Conservation (phyloP, 2,113 vertebrate genomes). For the Brachyhypopomus occidentalis region DNA sequence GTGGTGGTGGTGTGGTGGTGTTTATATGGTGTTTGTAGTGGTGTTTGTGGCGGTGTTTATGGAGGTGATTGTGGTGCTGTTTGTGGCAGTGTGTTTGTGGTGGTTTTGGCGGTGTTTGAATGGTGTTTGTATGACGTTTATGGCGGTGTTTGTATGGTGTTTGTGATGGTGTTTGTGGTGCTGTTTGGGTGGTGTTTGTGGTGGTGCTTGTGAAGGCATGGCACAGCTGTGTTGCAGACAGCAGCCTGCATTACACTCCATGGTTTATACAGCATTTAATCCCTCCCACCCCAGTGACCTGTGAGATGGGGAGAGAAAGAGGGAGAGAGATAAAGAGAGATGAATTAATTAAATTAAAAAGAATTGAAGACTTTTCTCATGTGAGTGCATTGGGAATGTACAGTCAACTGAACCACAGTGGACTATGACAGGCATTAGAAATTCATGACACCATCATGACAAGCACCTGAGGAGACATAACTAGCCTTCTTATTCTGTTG, state of each 20-base stretch:
- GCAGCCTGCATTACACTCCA: background rate
- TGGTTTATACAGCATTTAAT: background rate
- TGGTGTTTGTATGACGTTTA: too few species aligned
- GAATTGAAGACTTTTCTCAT: background rate
- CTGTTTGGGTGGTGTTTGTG: background rate
- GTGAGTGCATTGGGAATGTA: background rate
- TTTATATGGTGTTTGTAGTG: background rate
- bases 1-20: slow-evolving; percentile 1
- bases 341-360: background rate
- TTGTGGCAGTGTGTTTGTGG: too few species aligned
- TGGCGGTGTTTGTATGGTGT: background rate
- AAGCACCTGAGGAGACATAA: slow-evolving; percentile 6
- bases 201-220: background rate
- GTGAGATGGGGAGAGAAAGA: slow-evolving; percentile 26
- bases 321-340: background rate
- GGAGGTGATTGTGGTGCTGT: too few species aligned
- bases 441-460: slow-evolving; percentile 17
- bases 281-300: slow-evolving; percentile 1
- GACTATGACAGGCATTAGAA: slow-evolving; percentile 23
- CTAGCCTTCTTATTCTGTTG: background rate
- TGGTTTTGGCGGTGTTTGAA: too few species aligned
- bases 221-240: background rate
- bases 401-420: slow-evolving; percentile 11
- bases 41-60: too few species aligned
- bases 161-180: too few species aligned